Conservation (phyloP, 2,113 vertebrate genomes). For the Patagioenas fasciata region DNA sequence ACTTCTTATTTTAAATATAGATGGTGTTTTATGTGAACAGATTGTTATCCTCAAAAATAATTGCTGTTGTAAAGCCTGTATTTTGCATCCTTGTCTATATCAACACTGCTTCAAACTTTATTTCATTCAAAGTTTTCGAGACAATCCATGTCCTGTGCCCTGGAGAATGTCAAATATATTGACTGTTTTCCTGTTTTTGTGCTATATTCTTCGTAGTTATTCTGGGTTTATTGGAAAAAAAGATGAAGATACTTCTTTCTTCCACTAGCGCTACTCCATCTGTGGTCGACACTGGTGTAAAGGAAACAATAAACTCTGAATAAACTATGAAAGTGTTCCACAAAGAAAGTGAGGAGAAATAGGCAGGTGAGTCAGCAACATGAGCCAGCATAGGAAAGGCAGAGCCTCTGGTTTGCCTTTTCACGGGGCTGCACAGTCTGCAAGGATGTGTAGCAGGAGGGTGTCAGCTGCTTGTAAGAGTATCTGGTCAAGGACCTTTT, state of each 20-base stretch:
- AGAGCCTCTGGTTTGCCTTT: neutral
- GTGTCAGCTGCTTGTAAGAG: neutral
- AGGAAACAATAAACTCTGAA: neutral
- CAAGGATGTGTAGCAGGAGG: neutral
- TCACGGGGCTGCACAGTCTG: neutral
- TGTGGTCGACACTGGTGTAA: neutral
- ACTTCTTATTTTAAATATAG: conserved; percentile 65
- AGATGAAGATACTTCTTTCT: neutral
- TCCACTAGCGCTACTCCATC: neutral
- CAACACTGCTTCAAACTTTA: conserved; percentile 32
- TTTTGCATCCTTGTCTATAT: conserved; percentile 27
- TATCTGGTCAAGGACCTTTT: neutral
- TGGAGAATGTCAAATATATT: neutral
- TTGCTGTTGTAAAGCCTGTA: conserved; percentile 35
- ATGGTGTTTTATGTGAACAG: conserved; percentile 57
- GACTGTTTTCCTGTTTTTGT: neutral
- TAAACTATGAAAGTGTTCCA: neutral
- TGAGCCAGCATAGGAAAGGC: neutral
- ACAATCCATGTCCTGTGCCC: neutral
- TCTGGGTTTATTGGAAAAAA: neutral
- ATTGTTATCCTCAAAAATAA: conserved; percentile 68
- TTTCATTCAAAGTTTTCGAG: conserved; percentile 39
- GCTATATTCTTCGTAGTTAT: neutral
- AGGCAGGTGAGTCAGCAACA: neutral
- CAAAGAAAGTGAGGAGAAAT: neutral